Evolutionary conservation across 2,113 vertebrate species (phyloP).

Genomic region (Phylloscopus trochilus): DNA sequence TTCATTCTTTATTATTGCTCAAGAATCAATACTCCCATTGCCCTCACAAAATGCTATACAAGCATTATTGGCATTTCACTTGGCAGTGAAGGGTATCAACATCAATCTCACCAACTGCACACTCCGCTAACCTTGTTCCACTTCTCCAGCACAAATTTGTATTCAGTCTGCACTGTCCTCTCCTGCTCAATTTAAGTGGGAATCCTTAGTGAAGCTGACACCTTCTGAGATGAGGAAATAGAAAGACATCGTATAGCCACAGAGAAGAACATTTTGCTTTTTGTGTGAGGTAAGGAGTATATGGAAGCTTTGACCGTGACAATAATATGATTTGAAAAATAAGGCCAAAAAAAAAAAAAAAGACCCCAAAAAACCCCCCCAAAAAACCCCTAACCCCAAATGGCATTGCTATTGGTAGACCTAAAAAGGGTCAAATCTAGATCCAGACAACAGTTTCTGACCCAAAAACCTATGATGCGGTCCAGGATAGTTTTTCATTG

Average conservation of each 20-base stretch:
- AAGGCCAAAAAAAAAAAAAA: background rate
- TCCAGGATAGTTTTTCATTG: background rate
- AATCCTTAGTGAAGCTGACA: constrained; percentile 38
- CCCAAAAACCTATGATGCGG: background rate
- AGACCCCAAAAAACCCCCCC: too few relatives aligned
- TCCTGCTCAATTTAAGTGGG: constrained; percentile 62
- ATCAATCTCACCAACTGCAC: constrained; percentile 82
- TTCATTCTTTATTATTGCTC: constrained; percentile 89
- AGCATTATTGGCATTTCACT: constrained; percentile 91
- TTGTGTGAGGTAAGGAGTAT: background rate
- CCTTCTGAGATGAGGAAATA: constrained; percentile 21
- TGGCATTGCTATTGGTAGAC: background rate
- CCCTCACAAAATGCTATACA: constrained; percentile 90
- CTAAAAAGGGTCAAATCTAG: background rate
- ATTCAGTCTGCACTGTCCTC: constrained; percentile 48
- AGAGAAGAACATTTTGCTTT: background rate
- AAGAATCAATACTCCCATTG: constrained; percentile 86
- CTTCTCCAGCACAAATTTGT: constrained; percentile 61
- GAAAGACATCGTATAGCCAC: constrained; percentile 19
- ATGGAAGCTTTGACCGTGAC: background rate
- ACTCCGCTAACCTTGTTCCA: constrained; percentile 72
- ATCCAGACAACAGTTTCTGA: background rate
- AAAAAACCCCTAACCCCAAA: rapidly evolving
- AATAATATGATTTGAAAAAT: background rate
- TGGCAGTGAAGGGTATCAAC: constrained; percentile 85